Evolutionary conservation across 2,113 vertebrate species (phyloP), one percentile per base, ranked within the genome.

Genomic region (Xiphorhynchus elegans): DNA sequence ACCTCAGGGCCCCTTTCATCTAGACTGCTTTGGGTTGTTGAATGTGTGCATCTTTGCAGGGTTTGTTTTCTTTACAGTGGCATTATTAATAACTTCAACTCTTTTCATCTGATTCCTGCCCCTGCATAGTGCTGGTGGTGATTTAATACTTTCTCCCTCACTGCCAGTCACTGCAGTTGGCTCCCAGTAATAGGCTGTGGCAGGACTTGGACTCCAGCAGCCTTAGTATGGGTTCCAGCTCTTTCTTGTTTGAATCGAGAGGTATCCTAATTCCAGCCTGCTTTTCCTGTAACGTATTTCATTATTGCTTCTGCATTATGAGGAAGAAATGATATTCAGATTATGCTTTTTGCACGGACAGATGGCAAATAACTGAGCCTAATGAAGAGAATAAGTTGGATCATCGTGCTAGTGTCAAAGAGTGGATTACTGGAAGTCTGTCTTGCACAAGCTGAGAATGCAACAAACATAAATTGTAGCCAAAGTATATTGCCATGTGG

Each of bases 291-390:
- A 73, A 29, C 33, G 39, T 28, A 23, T 46, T 88, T 93, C 37
- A 68, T 64, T 93, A 46, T 62, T 93, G 58, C 62, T 89, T 76
- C 47, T 46, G 87, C 66, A 83, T 64, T 70, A 94, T 19, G 64
- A 86, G 49, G 59, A 94, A 82, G 39, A 93, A 93, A 95, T 81
- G 4, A 87, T 87, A 91, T 89, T 95, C 91, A 90, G 76, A 47
- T 37, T 78, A n/a, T 69, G 95, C 74, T 94, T 95, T 67, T 84
- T 68, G 77, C 56, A 70, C 72, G 77, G 75, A 70, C 81, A 96
- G 94, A 94, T 96, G 82, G 92, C 55, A 52, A 93, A 44, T 96
- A 89, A 96, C 58, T 91, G 91, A 96, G 75, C 79, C 81, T 97
- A 93, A 88, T 78, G 94, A 91, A 31, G 23, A 82, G 67, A 94